Evolutionary conservation across 1,140 invertebrate genomes (phyloP).

Genomic region (Scaptodrosophila lebanonensis): DNA sequence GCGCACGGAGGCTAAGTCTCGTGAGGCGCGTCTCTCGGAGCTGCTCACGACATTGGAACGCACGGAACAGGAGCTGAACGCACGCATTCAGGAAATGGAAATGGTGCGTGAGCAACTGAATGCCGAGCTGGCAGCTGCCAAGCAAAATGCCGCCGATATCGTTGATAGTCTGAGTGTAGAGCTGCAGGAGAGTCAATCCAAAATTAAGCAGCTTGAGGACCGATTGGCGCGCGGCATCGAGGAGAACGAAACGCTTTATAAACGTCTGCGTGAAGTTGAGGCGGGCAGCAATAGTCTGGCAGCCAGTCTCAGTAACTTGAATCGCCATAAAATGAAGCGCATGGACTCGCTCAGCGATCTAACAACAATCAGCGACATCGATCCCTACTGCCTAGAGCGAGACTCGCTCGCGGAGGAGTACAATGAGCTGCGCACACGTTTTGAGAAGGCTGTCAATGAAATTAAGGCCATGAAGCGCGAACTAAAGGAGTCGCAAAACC

Average conservation of each 20-base stretch:
- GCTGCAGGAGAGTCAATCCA: constrained; percentile 62
- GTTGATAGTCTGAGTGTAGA: constrained; percentile 61
- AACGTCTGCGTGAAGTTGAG: constrained; percentile 84
- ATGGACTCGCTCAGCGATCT: constrained; percentile 88
- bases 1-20: constrained; percentile 80
- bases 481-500: constrained; percentile 86
- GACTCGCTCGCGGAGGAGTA: constrained; percentile 89
- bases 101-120: constrained; percentile 72
- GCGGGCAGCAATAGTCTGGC: constrained; percentile 76
- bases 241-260: constrained; percentile 87
- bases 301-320: constrained; percentile 77
- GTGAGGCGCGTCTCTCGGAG: constrained; percentile 86
- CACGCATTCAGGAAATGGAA: constrained; percentile 83
- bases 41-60: constrained; percentile 82
- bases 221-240: constrained; percentile 83
- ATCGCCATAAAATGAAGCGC: constrained; percentile 80
- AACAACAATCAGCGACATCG: constrained; percentile 87
- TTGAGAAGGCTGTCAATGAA: constrained; percentile 89
- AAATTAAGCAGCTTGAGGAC: constrained; percentile 77
- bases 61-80: constrained; percentile 84
- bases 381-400: constrained; percentile 85
- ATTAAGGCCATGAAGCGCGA: constrained; percentile 89
- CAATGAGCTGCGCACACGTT: constrained; percentile 84
- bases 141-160: constrained; percentile 76
- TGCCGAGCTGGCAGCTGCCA: constrained; percentile 73